Conservation (phyloP, 2,888 invertebrate genomes). For the Synergus gifuensis region DNA sequence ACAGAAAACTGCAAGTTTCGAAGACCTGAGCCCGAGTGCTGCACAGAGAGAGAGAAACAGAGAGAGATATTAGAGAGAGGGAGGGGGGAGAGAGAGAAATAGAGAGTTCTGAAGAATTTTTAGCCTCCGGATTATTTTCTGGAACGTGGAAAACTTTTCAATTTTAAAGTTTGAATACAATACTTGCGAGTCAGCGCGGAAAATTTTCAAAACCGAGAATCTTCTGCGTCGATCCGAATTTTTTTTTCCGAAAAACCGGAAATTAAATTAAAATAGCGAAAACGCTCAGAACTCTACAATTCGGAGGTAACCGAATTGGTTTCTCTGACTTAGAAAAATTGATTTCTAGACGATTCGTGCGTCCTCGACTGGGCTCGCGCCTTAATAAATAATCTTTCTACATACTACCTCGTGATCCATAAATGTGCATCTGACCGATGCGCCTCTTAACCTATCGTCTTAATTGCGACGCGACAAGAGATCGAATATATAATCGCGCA, state of each 20-base stretch:
- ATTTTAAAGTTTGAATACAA: not conserved
- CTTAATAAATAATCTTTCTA: slow-evolving; percentile 39
- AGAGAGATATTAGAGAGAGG: not conserved
- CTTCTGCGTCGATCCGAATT: not conserved
- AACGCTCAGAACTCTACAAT: not conserved
- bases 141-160: not conserved
- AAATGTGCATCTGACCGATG: slow-evolving; percentile 37
- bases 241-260: not conserved
- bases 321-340: slow-evolving; percentile 54
- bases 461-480: slow-evolving; percentile 37
- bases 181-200: too few relatives aligned
- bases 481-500: slow-evolving; percentile 40
- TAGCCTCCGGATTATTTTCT: not conserved
- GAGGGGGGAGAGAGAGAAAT: too few relatives aligned
- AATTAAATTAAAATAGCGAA: not conserved
- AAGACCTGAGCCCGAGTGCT: slow-evolving; percentile 17
- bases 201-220: too few relatives aligned
- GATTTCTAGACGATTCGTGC: slow-evolving; percentile 19
- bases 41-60: not conserved
- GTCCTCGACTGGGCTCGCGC: slow-evolving; percentile 36
- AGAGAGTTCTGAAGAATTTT: slow-evolving; percentile 1
- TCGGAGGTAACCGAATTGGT: slow-evolving; percentile 42
- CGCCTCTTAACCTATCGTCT: slow-evolving; percentile 38
- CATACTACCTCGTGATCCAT: slow-evolving; percentile 50
- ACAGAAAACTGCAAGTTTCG: not conserved